Evolutionary conservation across 1,140 invertebrate species (phyloP).

Genomic region (Drosophila pallidifrons): DNA sequence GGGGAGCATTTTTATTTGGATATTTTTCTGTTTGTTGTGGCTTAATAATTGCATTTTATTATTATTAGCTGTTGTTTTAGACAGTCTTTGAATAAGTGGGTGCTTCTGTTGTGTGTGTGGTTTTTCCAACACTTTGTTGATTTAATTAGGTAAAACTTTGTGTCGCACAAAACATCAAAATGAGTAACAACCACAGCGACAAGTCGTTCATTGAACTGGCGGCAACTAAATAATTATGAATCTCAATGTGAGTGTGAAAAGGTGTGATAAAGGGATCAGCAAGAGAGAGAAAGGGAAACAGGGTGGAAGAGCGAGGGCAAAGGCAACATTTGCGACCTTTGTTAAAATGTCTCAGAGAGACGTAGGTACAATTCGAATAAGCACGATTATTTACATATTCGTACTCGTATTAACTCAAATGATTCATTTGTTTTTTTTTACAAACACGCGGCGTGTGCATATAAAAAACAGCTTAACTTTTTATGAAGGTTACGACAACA

Average conservation of each 20-base stretch:
- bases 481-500: not conserved
- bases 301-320: conserved; percentile 8
- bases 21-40: conserved; percentile 29
- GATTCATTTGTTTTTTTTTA: conserved; percentile 25
- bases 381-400: conserved; percentile 15
- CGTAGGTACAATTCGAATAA: conserved; percentile 14
- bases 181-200: conserved; percentile 59
- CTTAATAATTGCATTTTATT: conserved; percentile 61
- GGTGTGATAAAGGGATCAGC: not conserved
- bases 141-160: conserved; percentile 75
- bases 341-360: conserved; percentile 16
- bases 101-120: conserved; percentile 27
- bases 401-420: conserved; percentile 17
- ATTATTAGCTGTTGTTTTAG: conserved; percentile 30
- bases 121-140: conserved; percentile 61
- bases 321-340: conserved; percentile 19
- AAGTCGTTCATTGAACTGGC: conserved; percentile 68
- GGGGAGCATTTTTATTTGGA: conserved; percentile 15
- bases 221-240: conserved; percentile 46
- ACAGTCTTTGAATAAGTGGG: not conserved
- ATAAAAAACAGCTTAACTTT: conserved; percentile 10
- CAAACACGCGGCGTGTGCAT: conserved; percentile 7
- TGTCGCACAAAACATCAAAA: conserved; percentile 55
- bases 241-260: conserved; percentile 11
- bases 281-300: not conserved